Percentiles rank a stretch among this genome's conserved stretches.
Evolutionary conservation across 64 coral and sea anemone genomes (phyloP).

Genomic region (Trachythela sp.): DNA sequence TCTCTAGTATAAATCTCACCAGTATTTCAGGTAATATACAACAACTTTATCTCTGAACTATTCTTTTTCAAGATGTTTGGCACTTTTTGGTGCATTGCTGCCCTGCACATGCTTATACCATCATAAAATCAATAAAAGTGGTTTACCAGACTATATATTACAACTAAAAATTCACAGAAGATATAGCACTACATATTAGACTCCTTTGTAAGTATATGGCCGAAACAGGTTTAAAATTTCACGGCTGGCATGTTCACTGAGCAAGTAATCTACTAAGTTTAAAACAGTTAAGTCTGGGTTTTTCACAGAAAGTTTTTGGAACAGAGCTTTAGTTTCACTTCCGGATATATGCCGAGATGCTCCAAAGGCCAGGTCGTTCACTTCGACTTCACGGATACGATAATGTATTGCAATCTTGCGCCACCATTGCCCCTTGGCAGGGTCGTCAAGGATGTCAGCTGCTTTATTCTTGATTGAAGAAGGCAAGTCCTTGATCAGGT

Average conservation of each 20-base stretch:
- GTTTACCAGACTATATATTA: no score
- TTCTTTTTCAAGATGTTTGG: no score
- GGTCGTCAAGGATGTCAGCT: background rate
- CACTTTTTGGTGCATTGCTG: no score
- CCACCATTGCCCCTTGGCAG: slow-evolving; percentile 18
- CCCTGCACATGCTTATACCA: no score
- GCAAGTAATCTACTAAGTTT: background rate
- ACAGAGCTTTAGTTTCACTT: background rate
- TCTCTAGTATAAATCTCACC: no score
- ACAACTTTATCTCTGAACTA: no score
- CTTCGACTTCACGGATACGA: background rate
- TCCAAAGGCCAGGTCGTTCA: background rate
- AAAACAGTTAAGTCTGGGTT: background rate
- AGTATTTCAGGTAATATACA: no score
- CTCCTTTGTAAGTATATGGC: background rate
- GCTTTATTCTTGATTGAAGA: background rate
- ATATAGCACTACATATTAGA: no score
- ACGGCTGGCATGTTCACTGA: background rate
- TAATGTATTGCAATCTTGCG: background rate
- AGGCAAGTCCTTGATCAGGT: background rate
- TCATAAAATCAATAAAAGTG: no score
- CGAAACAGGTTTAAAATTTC: background rate
- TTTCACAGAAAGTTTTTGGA: background rate
- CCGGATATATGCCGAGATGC: background rate
- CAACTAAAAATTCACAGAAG: no score